These are phyloP conservation scores for Origma solitaria DNA, from an alignment of 2,113 vertebrate genomes.

Conservation along the genomic window DNA sequence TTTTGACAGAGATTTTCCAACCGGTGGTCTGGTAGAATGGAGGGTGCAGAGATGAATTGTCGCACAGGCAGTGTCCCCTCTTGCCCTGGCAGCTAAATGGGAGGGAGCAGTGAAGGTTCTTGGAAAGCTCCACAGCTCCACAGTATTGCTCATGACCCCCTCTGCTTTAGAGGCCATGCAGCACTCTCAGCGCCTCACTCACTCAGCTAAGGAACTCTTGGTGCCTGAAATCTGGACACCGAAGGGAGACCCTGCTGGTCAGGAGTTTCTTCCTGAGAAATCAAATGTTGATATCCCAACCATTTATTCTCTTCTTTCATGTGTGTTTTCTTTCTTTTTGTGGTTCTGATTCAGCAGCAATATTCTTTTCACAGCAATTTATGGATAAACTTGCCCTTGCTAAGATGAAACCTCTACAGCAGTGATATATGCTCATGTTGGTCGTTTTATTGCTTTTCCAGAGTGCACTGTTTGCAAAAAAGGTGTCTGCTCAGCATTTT, in stretches of 20 bases:
- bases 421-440: not conserved
- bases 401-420: not conserved
- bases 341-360: not conserved
- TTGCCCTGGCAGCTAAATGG: not conserved
- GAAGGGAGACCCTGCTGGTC: not conserved
- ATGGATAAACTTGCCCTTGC: not conserved
- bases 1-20: not conserved
- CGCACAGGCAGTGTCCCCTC: fast-evolving
- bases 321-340: not conserved
- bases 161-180: not conserved
- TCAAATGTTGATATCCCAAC: not conserved
- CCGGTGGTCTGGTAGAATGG: not conserved
- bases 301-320: not conserved
- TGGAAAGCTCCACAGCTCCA: not conserved
- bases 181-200: fast-evolving
- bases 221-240: not conserved
- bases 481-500: not conserved
- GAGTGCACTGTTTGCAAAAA: not conserved
- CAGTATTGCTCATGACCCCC: too few species aligned
- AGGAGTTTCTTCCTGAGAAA: not conserved
- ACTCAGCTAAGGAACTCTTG: not conserved
- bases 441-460: not conserved
- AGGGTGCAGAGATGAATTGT: not conserved
- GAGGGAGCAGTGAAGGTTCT: not conserved
- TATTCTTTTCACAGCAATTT: not conserved